Evolutionary conservation across 2,888 invertebrate species (phyloP), one percentile per base, ranked within the genome.

Genomic region (Mythimna albipuncta): DNA sequence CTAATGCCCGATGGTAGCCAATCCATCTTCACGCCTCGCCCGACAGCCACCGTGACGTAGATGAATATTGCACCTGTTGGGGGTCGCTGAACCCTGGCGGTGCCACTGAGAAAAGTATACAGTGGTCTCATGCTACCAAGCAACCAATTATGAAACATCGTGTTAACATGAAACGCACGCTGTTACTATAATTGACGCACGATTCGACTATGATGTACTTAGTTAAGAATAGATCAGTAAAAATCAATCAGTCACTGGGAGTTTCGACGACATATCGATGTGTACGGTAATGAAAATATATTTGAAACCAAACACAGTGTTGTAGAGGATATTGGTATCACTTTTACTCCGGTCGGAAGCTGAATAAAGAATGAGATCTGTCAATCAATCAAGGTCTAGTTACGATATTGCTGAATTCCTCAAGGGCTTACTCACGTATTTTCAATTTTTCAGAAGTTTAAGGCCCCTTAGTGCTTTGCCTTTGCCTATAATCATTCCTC

Each of bases 41-140:
- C 69, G 73, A 71, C 70, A 79, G 66, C 80, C 73, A 81, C 89
- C 90, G 88, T 90, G 91, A 92, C 91, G 88, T 85, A 91, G 91
- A 93, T 90, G 89, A 90, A 92, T 93, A 85, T 79, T 85, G 85
- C 91, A 92, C 91, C 91, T 91, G 90, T 75, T 69, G 77, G 81
- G 75, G 89, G 82, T 90, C 91, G 86, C 86, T 88, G 87, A 88
- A 88, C 92, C 63, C 38, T 58, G 66, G 80, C 67, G 57, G 69
- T 52, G 35, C 83, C 65, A 62, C 70, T 44, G 54, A 63, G 63
- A 54, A 64, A 61, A 44, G 32, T 65, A 67, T 38, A 55, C 69
- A 58, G 69, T 77, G 41, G 61, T 64, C 69, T 59, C 52, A 21
- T 69, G 79, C 64, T 54, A 32, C 32, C 5, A 26, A 26, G 2